phyloP scores from a whole-genome alignment of 2,113 vertebrate species.

The Oreamnos americanus region DNA sequence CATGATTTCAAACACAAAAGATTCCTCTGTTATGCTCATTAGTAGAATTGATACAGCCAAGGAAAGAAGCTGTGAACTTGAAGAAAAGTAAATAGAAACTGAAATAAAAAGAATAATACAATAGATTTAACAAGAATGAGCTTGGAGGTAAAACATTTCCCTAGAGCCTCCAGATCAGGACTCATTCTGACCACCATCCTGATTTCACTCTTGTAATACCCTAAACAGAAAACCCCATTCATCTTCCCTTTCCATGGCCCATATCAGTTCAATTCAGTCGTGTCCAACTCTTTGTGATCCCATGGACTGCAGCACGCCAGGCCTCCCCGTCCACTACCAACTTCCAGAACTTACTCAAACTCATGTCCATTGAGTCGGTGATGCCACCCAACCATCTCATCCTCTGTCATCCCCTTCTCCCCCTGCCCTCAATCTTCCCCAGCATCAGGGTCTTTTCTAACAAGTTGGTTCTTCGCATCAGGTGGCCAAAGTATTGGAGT shows the following conservation, averaged over 20 bases:
- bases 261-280: neutral
- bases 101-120: neutral
- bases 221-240: neutral
- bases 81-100: neutral
- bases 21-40: neutral
- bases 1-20: neutral
- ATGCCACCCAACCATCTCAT: neutral
- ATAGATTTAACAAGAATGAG: neutral
- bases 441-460: neutral
- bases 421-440: neutral
- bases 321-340: neutral
- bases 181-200: neutral
- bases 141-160: neutral
- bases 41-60: neutral
- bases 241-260: neutral
- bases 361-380: neutral
- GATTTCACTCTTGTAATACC: neutral
- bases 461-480: fast-evolving
- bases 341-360: neutral
- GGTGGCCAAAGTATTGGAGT: neutral
- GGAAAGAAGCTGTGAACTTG: neutral
- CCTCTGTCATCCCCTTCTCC: neutral
- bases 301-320: neutral
- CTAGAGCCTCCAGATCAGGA: neutral
- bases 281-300: neutral